phyloP scores from a whole-genome alignment of 2,888 invertebrate species.

The Malachius bipustulatus region DNA sequence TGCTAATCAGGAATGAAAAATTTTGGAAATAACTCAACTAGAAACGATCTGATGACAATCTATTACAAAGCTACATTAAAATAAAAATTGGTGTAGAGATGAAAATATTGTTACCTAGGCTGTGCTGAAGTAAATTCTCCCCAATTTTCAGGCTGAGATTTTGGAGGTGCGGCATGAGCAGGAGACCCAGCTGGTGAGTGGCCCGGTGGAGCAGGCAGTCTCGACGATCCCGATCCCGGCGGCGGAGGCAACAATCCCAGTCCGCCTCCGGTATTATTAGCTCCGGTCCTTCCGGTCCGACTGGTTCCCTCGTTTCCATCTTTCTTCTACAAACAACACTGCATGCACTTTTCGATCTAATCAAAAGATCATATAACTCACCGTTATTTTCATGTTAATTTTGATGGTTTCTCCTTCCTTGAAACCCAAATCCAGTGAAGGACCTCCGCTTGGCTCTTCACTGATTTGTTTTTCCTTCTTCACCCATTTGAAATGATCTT shows the following conservation, averaged over 20 bases:
- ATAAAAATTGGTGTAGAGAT: too few relatives aligned
- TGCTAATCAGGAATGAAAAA: too few relatives aligned
- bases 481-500: slow-evolving; percentile 95
- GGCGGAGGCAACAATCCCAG: slow-evolving; percentile 48
- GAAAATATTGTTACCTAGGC: slow-evolving; percentile 27
- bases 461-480: slow-evolving; percentile 70
- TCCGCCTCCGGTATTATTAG: slow-evolving; percentile 32
- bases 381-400: slow-evolving; percentile 95
- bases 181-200: slow-evolving; percentile 67
- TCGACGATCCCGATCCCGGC: slow-evolving; percentile 77
- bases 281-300: slow-evolving; percentile 50
- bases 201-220: slow-evolving; percentile 66
- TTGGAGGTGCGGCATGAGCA: slow-evolving; percentile 40
- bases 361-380: slow-evolving; percentile 40
- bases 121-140: slow-evolving; percentile 65
- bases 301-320: slow-evolving; percentile 65
- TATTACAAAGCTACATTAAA: too few relatives aligned
- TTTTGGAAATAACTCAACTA: too few relatives aligned
- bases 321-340: slow-evolving; percentile 55
- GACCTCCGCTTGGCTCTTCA: slow-evolving; percentile 66
- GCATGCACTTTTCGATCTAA: slow-evolving; percentile 20
- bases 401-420: slow-evolving; percentile 99
- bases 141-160: slow-evolving; percentile 50
- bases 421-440: slow-evolving; percentile 88
- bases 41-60: too few relatives aligned